Evolutionary conservation across 2,113 vertebrate genomes (phyloP).

Genomic region (Petroica traversi): DNA sequence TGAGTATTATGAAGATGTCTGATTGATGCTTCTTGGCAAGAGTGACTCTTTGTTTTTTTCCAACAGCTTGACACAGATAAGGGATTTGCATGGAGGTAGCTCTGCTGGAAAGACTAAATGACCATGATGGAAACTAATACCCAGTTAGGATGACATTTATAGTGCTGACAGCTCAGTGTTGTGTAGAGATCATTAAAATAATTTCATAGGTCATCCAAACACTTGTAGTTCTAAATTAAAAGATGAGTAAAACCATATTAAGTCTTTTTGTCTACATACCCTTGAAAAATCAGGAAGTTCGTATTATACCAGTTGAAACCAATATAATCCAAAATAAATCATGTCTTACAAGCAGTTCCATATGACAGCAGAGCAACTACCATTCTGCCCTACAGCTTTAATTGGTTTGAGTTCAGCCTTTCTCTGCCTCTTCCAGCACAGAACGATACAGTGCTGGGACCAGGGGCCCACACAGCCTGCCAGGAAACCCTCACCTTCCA

Average conservation of each 20-base stretch:
- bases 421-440: not conserved
- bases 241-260: conserved; percentile 40
- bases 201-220: conserved; percentile 28
- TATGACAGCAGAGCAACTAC: conserved; percentile 6
- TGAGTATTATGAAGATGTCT: not conserved
- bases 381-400: not conserved
- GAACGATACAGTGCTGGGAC: not conserved
- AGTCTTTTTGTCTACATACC: not conserved
- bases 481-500: not conserved
- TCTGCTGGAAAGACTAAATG: conserved; percentile 13
- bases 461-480: not conserved
- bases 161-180: conserved; percentile 18
- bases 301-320: conserved; percentile 3
- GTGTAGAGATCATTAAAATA: conserved; percentile 10
- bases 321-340: conserved; percentile 48
- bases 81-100: not conserved
- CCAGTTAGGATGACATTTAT: not conserved
- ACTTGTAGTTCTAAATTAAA: conserved; percentile 34
- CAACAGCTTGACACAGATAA: not conserved
- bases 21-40: not conserved
- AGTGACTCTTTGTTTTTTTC: not conserved
- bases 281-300: conserved; percentile 22
- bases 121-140: conserved; percentile 9
- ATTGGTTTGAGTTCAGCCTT: not conserved
- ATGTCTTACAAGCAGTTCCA: conserved; percentile 31